phyloP scores from a whole-genome alignment of 2,113 vertebrate species.

The Furnarius figulus region DNA sequence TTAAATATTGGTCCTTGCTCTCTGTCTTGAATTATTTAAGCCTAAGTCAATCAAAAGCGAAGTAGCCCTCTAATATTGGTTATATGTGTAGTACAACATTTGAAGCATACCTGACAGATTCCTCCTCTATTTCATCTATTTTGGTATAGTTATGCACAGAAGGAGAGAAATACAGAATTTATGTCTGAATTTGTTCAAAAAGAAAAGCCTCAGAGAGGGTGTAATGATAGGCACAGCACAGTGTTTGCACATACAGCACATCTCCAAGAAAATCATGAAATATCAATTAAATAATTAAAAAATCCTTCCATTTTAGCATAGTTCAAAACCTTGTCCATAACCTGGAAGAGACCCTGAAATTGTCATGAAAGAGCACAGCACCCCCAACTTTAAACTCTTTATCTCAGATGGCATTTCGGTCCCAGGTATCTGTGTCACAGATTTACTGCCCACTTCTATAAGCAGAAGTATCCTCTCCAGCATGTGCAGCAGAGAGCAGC shows the following conservation, averaged over 20 bases:
- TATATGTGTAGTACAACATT: neutral
- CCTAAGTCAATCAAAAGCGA: neutral
- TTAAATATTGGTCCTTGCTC: neutral
- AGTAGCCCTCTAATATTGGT: neutral
- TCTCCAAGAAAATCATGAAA: neutral
- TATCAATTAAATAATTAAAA: neutral
- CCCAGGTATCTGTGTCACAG: neutral
- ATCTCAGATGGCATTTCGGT: neutral
- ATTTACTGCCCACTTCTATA: neutral
- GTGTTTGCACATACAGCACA: neutral
- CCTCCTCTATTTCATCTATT: neutral
- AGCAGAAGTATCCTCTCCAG: neutral
- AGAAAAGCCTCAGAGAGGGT: neutral
- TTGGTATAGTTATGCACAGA: neutral
- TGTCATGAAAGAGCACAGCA: neutral
- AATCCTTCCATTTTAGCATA: neutral
- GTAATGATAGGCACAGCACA: neutral
- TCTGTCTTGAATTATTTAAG: neutral
- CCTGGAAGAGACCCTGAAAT: neutral
- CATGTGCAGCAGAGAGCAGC: neutral
- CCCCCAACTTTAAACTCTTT: neutral
- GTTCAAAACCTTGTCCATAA: neutral
- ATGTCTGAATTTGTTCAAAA: neutral
- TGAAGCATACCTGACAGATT: neutral
- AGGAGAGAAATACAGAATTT: neutral